Evolutionary conservation across 1,140 invertebrate species (phyloP).

Genomic region (Rhyacophila brunnea): DNA sequence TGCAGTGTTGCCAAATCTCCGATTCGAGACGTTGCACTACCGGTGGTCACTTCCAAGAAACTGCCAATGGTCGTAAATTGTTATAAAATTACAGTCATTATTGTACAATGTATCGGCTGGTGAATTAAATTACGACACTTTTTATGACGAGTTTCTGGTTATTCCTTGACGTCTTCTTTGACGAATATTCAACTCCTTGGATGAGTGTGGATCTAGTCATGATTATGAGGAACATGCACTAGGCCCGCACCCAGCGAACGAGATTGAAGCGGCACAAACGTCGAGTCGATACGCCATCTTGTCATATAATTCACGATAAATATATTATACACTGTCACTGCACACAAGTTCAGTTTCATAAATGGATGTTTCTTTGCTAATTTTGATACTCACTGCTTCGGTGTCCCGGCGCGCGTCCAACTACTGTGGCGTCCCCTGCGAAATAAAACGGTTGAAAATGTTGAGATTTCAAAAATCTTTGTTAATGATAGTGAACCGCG

Average conservation of each 20-base stretch:
- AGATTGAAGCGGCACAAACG: slow-evolving; percentile 41
- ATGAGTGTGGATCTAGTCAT: slow-evolving; percentile 61
- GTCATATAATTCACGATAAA: neutral
- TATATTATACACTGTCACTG: slow-evolving; percentile 5
- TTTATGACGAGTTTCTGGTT: neutral
- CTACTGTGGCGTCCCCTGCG: neutral
- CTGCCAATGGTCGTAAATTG: slow-evolving; percentile 1
- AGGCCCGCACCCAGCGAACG: slow-evolving; percentile 58
- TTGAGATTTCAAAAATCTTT: slow-evolving; percentile 28
- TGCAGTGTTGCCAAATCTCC: slow-evolving; percentile 23
- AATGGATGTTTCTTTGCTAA: too few relatives aligned
- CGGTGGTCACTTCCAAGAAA: slow-evolving; percentile 20
- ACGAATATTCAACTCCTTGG: slow-evolving; percentile 51
- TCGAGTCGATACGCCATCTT: neutral
- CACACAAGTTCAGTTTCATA: too few relatives aligned
- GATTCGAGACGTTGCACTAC: neutral
- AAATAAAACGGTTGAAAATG: slow-evolving; percentile 30
- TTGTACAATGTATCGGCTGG: neutral
- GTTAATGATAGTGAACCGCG: slow-evolving; percentile 14
- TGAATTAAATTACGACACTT: neutral
- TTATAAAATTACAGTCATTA: neutral
- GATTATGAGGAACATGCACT: slow-evolving; percentile 53
- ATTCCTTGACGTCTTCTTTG: slow-evolving; percentile 1
- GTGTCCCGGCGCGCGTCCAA: slow-evolving; percentile 7
- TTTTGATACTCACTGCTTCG: neutral